phyloP scores from a whole-genome alignment of 2,888 invertebrate genomes.

The Agrochola lychnidis region DNA sequence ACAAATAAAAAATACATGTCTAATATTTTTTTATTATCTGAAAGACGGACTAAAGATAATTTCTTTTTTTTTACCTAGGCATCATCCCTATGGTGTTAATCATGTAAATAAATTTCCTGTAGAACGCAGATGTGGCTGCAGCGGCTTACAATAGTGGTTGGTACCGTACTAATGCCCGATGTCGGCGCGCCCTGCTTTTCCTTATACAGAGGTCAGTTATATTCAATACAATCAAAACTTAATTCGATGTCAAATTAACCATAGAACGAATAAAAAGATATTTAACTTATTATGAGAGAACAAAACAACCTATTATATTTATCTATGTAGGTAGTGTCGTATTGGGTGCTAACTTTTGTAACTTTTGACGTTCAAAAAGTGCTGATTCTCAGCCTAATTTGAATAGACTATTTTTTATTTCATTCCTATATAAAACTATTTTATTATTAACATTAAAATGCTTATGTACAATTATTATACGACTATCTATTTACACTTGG shows the following conservation, averaged over 20 bases:
- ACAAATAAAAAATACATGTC: too few relatives aligned
- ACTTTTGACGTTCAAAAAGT: background rate
- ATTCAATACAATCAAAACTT: constrained; percentile 3
- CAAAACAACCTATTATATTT: background rate
- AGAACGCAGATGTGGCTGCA: constrained; percentile 83
- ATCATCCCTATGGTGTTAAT: too few relatives aligned
- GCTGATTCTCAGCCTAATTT: background rate
- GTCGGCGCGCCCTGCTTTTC: constrained; percentile 82
- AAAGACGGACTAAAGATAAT: too few relatives aligned
- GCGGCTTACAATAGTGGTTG: constrained; percentile 85
- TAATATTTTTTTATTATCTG: too few relatives aligned
- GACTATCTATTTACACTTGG: too few relatives aligned
- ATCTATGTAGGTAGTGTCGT: background rate
- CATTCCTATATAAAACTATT: background rate
- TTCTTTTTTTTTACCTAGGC: too few relatives aligned
- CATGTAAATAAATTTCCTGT: constrained; percentile 53
- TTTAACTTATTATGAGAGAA: background rate
- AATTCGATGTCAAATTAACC: constrained; percentile 1
- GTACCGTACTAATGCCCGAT: constrained; percentile 83
- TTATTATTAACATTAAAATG: too few relatives aligned
- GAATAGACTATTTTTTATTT: background rate
- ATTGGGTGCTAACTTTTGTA: background rate
- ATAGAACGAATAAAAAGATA: constrained; percentile 2
- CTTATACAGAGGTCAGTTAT: constrained; percentile 81
- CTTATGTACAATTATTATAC: too few relatives aligned